Evolutionary conservation across 2,797 vertebrate species (phyloP).

Genomic region (Anomalospiza imberbis): DNA sequence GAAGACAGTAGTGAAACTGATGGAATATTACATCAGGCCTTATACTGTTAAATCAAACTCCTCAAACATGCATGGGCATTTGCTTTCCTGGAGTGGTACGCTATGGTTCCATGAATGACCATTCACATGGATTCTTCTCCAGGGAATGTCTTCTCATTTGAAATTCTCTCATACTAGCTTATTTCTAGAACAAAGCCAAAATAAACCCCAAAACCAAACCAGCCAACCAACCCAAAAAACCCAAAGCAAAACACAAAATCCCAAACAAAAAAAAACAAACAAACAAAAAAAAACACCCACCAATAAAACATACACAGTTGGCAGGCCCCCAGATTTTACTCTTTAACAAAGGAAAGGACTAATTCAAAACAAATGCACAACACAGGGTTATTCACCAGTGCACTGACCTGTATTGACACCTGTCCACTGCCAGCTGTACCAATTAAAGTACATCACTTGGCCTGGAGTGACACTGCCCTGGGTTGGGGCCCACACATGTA

Average conservation of each 20-base stretch:
- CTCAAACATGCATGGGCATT: neutral
- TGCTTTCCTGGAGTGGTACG: neutral
- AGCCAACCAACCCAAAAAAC: neutral
- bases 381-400: neutral
- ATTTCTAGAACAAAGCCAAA: neutral
- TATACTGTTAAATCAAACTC: neutral
- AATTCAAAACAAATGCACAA: neutral
- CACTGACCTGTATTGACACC: neutral
- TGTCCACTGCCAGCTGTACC: neutral
- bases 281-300: neutral
- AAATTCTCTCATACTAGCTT: neutral
- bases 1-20: neutral
- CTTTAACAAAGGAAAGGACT: neutral
- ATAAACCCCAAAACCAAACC: neutral
- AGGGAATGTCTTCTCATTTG: neutral
- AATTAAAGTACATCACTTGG: conserved; percentile 3
- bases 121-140: neutral
- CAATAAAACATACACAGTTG: neutral
- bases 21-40: neutral
- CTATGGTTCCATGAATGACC: neutral
- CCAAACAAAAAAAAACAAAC: neutral
- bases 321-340: neutral
- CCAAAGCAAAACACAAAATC: neutral
- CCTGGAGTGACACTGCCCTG: neutral
- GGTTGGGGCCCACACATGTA: neutral